Percentiles rank a stretch among this genome's conserved stretches.
These are phyloP conservation scores for Porites divaricata DNA, from an alignment of 92 coral and sea anemone genomes.

Conservation along the genomic window DNA sequence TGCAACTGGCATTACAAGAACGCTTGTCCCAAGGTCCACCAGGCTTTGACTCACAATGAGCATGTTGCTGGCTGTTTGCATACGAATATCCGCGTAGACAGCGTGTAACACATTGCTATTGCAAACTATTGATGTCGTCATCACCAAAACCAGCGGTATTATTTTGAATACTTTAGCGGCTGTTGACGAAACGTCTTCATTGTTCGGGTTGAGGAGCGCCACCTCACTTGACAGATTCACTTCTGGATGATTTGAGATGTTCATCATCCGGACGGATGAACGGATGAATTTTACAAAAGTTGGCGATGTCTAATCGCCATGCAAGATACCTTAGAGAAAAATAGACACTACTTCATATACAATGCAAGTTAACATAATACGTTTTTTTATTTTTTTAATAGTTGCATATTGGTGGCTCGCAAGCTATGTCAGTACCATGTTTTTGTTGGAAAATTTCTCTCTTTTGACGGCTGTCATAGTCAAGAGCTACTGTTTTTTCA, in stretches of 20 bases:
- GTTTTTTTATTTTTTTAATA: too few relatives aligned
- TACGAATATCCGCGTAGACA: slow-evolving; percentile 52
- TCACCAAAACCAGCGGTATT: slow-evolving; percentile 59
- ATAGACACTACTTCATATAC: too few relatives aligned
- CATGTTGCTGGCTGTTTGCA: slow-evolving; percentile 74
- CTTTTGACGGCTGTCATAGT: too few relatives aligned
- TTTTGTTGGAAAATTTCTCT: too few relatives aligned
- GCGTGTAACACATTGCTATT: slow-evolving; percentile 60
- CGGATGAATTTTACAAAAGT: too few relatives aligned
- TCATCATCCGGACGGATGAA: not conserved
- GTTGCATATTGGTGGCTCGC: too few relatives aligned
- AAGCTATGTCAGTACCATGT: too few relatives aligned
- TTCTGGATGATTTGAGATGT: not conserved
- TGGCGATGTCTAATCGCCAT: too few relatives aligned
- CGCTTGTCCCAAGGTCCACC: slow-evolving; percentile 74
- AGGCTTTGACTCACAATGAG: slow-evolving; percentile 75
- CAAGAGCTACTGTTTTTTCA: too few relatives aligned
- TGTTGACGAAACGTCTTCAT: not conserved
- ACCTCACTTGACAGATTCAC: slow-evolving; percentile 6
- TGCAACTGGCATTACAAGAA: slow-evolving; percentile 71
- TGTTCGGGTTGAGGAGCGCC: not conserved
- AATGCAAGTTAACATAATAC: too few relatives aligned
- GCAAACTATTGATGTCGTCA: slow-evolving; percentile 59
- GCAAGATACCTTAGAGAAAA: too few relatives aligned
- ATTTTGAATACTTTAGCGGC: slow-evolving; percentile 52